phyloP scores from a whole-genome alignment of 2,113 vertebrate species.

The Chlamydotis undulata region DNA sequence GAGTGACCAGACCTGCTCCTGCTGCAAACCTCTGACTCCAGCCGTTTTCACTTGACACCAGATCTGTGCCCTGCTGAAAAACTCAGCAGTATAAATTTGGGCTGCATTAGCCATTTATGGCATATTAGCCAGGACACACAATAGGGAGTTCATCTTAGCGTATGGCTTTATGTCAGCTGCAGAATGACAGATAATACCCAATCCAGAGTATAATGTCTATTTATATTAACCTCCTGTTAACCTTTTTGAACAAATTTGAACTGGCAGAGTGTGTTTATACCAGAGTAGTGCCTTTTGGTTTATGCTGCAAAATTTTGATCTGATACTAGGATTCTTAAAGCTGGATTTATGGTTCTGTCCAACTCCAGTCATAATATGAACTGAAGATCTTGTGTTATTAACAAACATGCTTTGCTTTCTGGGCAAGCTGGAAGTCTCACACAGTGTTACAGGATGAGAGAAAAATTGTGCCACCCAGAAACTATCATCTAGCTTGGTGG shows the following conservation, averaged over 20 bases:
- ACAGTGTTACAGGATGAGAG: not conserved
- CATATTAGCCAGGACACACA: not conserved
- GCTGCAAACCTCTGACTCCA: not conserved
- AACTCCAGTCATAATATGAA: not conserved
- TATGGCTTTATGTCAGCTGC: not conserved
- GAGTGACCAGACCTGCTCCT: not conserved
- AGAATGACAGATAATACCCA: not conserved
- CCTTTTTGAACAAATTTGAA: not conserved
- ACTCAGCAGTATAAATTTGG: not conserved
- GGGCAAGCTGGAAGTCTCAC: not conserved
- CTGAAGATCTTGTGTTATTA: not conserved
- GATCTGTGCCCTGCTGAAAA: not conserved
- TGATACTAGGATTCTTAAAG: not conserved
- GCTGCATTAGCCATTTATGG: not conserved
- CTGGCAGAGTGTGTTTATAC: not conserved
- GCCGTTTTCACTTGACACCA: accelerated
- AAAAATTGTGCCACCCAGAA: conserved; percentile 35
- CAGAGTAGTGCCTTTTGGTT: not conserved
- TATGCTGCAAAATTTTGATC: conserved; percentile 10
- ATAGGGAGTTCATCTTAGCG: not conserved
- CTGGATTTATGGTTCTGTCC: not conserved
- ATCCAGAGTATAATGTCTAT: not conserved
- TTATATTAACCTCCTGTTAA: not conserved
- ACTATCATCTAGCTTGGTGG: not conserved
- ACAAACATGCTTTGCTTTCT: not conserved